Percentiles rank a stretch among this genome's conserved stretches.
These are phyloP conservation scores for Meleagris gallopavo DNA, from an alignment of 2,113 vertebrate species.

Conservation along the genomic window DNA sequence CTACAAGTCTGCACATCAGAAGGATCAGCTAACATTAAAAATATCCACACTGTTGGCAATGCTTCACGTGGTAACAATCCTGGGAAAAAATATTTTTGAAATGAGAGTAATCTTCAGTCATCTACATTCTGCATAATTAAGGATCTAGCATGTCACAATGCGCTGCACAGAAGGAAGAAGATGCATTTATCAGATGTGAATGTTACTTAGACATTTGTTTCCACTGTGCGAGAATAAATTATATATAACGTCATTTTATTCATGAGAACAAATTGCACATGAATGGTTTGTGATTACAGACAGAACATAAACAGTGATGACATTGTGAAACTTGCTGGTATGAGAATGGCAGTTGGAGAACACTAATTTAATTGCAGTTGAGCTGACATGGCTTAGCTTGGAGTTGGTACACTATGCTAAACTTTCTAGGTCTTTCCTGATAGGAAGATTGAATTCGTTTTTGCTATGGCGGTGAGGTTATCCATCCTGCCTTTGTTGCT, in stretches of 20 bases:
- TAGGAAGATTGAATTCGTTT: neutral
- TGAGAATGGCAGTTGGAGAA: neutral
- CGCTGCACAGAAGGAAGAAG: constrained; percentile 1
- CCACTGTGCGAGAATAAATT: constrained; percentile 13
- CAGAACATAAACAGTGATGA: neutral
- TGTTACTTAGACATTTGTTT: constrained; percentile 43
- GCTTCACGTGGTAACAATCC: neutral
- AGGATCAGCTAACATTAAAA: neutral
- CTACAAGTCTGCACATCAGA: neutral
- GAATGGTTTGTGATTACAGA: constrained; percentile 21
- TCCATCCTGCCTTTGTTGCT: neutral
- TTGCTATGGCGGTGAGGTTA: neutral
- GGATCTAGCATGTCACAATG: neutral
- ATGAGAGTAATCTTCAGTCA: neutral
- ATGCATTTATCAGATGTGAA: neutral
- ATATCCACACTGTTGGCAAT: neutral
- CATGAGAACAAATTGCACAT: neutral
- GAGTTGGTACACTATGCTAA: neutral
- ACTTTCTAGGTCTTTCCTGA: neutral
- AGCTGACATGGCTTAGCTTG: neutral
- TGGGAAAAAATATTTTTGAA: neutral
- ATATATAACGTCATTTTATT: constrained; percentile 33
- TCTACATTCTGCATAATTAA: neutral
- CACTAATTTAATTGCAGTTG: neutral
- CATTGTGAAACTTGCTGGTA: neutral